Conservation (phyloP, 2,113 vertebrate genomes). For the Pogonocichla stellata region DNA sequence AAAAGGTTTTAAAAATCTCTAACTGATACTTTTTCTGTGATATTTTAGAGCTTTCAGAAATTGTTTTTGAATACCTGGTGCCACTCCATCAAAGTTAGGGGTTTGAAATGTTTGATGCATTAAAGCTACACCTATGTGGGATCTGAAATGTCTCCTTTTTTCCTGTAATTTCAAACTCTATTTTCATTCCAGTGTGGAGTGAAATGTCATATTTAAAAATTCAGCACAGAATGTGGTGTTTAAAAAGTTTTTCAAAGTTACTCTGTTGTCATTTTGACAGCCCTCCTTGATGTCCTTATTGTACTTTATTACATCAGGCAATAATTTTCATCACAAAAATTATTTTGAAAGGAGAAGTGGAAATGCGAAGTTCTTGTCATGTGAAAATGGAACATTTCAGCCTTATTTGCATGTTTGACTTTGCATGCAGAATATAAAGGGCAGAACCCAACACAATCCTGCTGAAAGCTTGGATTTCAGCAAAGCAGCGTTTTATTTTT, state of each 20-base stretch:
- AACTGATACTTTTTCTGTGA: rapidly evolving
- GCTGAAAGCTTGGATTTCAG: not conserved
- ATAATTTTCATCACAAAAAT: not conserved
- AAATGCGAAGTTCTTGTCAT: not conserved
- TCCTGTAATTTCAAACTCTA: not conserved
- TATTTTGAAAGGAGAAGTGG: constrained; percentile 23
- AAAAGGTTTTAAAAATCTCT: not conserved
- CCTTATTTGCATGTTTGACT: constrained; percentile 23
- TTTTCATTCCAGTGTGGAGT: not conserved
- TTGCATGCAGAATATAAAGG: not conserved
- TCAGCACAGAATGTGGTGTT: not conserved
- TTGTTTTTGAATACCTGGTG: not conserved
- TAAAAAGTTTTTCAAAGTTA: not conserved
- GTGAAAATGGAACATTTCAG: not conserved
- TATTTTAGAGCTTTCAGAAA: not conserved
- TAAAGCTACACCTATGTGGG: not conserved
- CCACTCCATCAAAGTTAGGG: not conserved
- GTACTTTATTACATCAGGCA: not conserved
- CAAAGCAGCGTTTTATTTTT: not conserved
- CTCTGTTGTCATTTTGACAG: constrained; percentile 42
- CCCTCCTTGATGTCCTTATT: not conserved
- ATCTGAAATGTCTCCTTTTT: not conserved
- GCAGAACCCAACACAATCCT: not conserved
- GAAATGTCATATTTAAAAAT: constrained; percentile 18
- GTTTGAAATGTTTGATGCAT: not conserved